Evolutionary conservation across 2,797 vertebrate species (phyloP).

Genomic region (Phrynocephalus forsythii): DNA sequence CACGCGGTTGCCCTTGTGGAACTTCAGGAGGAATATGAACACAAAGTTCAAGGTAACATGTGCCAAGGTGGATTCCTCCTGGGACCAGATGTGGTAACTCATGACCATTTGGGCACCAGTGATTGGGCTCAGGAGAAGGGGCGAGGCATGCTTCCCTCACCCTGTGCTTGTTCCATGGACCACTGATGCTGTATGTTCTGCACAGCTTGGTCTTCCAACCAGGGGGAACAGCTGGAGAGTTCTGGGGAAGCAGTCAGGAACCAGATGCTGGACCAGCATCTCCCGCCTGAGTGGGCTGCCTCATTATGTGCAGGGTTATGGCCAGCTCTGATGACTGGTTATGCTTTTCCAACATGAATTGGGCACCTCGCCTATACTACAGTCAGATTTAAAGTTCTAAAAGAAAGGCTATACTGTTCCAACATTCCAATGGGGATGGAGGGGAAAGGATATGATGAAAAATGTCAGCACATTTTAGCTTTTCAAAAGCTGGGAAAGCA

Average conservation of each 20-base stretch:
- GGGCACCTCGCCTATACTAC: too few relatives aligned
- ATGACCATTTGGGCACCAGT: neutral
- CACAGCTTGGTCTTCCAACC: neutral
- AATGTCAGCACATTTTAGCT: too few relatives aligned
- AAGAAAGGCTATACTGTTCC: too few relatives aligned
- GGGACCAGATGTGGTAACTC: neutral
- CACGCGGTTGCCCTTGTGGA: constrained; percentile 83
- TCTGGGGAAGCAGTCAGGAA: too few relatives aligned
- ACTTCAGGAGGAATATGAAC: constrained; percentile 88
- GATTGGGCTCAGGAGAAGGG: neutral
- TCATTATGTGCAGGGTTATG: neutral
- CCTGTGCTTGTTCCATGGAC: neutral
- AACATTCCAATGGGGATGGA: too few relatives aligned
- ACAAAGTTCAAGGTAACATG: constrained; percentile 87
- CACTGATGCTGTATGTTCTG: neutral
- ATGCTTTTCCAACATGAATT: neutral
- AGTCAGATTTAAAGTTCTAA: too few relatives aligned
- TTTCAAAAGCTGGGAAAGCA: too few relatives aligned
- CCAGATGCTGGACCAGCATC: neutral
- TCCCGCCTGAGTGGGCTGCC: neutral
- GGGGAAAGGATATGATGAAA: too few relatives aligned
- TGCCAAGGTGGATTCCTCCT: neutral
- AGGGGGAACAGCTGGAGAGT: neutral
- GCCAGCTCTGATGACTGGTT: neutral
- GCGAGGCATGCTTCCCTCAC: too few relatives aligned